Conservation (phyloP, 1,140 invertebrate species). For the Lamellibrachia luymesi region DNA sequence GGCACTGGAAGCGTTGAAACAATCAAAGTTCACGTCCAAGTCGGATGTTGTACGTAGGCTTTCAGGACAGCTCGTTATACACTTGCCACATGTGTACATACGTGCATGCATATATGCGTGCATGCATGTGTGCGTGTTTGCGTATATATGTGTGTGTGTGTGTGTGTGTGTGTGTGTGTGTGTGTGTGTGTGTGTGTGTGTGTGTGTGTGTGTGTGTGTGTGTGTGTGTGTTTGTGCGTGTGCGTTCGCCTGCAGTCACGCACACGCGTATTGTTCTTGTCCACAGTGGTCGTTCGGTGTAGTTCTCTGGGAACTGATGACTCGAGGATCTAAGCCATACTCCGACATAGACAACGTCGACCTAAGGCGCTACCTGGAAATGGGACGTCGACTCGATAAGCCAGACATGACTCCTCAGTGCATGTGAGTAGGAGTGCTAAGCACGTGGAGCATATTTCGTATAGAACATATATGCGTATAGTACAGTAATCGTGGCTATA, state of each 20-base stretch:
- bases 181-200: slow-evolving; percentile 21
- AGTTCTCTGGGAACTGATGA: slow-evolving; percentile 53
- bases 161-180: neutral
- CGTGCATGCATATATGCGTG: too few relatives aligned
- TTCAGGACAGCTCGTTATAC: neutral
- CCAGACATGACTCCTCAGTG: slow-evolving; percentile 43
- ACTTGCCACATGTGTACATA: too few relatives aligned
- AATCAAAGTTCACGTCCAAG: slow-evolving; percentile 34
- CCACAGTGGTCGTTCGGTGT: slow-evolving; percentile 53
- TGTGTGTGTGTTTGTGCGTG: slow-evolving; percentile 17
- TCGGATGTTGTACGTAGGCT: slow-evolving; percentile 34
- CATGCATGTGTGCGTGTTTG: too few relatives aligned
- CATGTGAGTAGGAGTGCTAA: slow-evolving; percentile 28
- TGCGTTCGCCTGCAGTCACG: too few relatives aligned
- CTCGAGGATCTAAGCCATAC: slow-evolving; percentile 53
- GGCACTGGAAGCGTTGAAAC: slow-evolving; percentile 38
- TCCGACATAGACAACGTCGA: slow-evolving; percentile 41
- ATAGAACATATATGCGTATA: too few relatives aligned
- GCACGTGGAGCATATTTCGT: too few relatives aligned
- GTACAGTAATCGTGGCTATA: too few relatives aligned
- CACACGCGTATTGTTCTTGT: too few relatives aligned
- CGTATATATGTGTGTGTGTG: too few relatives aligned
- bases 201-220: slow-evolving; percentile 22
- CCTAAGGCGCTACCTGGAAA: slow-evolving; percentile 39
- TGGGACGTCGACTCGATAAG: slow-evolving; percentile 40